Conservation (phyloP, 2,797 vertebrate genomes). For the Chanos chanos region DNA sequence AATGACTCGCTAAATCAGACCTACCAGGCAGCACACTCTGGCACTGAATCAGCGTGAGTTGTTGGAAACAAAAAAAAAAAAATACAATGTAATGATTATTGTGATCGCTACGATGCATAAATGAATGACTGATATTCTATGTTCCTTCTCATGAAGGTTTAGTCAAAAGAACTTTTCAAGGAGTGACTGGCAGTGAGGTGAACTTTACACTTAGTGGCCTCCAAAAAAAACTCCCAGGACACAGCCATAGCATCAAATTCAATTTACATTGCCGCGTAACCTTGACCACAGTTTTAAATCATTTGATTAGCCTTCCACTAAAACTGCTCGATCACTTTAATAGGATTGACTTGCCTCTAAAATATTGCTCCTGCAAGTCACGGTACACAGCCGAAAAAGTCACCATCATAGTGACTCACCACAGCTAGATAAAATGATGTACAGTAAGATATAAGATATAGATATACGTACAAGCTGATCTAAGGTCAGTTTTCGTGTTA, state of each 20-base stretch:
- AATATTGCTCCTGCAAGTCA: slow-evolving; percentile 34
- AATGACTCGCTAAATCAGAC: no score
- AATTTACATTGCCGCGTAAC: slow-evolving; percentile 66
- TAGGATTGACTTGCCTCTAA: slow-evolving; percentile 48
- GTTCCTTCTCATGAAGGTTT: slow-evolving; percentile 17
- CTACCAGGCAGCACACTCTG: no score
- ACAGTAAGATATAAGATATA: no score
- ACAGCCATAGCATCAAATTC: slow-evolving; percentile 59
- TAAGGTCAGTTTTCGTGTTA: no score
- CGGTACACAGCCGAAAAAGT: background rate
- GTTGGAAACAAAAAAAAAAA: no score
- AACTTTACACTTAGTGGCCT: slow-evolving; percentile 55
- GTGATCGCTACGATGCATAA: background rate
- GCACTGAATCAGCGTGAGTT: no score
- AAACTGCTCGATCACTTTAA: slow-evolving; percentile 63
- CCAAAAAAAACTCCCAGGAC: slow-evolving; percentile 59
- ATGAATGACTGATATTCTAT: background rate
- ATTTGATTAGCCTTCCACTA: slow-evolving; percentile 65
- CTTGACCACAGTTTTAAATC: slow-evolving; percentile 69
- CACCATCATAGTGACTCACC: slow-evolving; percentile 11
- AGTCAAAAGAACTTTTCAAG: background rate
- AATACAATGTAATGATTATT: background rate
- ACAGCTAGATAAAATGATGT: no score
- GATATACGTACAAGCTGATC: no score
- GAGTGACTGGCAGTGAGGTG: slow-evolving; percentile 38